Base-by-base conservation (phyloP, 23 tunicate genomes). In the Ascidia mentula region DNA sequence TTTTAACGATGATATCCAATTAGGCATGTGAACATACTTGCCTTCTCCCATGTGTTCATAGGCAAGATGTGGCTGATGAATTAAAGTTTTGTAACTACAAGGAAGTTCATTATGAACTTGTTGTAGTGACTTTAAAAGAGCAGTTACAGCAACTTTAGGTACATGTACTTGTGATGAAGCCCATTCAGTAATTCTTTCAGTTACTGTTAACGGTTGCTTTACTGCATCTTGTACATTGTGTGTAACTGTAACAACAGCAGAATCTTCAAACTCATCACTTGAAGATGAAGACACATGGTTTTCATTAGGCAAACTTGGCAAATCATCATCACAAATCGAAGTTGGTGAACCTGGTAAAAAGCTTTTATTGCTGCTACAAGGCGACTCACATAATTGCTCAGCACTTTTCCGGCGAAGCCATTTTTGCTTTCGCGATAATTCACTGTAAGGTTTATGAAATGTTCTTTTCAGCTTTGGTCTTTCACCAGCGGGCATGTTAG, bases 1-100 rank as follows among this genome's bases (percentile, higher is more conserved):
- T 70, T 70, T 70, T 70, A 70, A 70, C 30, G 74, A 3, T 70
- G 74, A 34, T 36, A 32, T 20, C 74, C 74, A 70, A 28, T 53
- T 53, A 30, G 74, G 74, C 39, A 70, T 33, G 74, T 70, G 74
- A 32, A 70, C 35, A 20, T 70, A 69, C 39, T 20, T 33, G 74
- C 74, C 74, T 32, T 36, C 38, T 3, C 13, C 13, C 74, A 70
- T 70, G 18, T n/a, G 18, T 70, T 70, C 74, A 70, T 70, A 70
- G 74, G 74, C 74, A 70, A 70, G 74, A 32, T 70, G 24, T 36
- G 74, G 74, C 6, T 35, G 35, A 12, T 17, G 72, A 20, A 69
- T 26, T 31, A 69, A 69, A 24, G 35, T 70, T 32, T 70, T 70
- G 35, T 70, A 70, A 36, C 39, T 32, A 22, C 39, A 32, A 32